Conservation (phyloP, 37 sponge, comb jelly and placozoan species). For the Hormiphora californensis region DNA sequence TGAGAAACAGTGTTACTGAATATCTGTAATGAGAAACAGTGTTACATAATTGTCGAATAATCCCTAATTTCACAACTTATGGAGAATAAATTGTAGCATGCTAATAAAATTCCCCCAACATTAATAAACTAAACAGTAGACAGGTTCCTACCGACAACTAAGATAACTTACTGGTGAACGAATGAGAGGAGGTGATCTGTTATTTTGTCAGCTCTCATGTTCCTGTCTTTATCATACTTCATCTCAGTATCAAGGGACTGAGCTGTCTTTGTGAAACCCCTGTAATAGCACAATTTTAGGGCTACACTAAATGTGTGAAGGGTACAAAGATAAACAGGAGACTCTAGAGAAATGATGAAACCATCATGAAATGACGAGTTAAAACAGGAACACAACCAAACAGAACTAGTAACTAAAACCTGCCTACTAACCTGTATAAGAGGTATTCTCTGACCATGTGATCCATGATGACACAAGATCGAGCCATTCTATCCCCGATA, state of each 20-base stretch:
- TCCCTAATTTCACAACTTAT: no score
- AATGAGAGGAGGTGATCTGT: constrained; percentile 23
- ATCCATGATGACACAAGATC: neutral
- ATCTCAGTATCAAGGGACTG: constrained; percentile 11
- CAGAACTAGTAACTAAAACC: neutral
- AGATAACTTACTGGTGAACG: neutral
- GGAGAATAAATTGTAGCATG: no score
- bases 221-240: constrained; percentile 34
- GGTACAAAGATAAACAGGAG: no score
- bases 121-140: no score
- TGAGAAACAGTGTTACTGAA: neutral
- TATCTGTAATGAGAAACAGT: neutral
- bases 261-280: constrained; percentile 16
- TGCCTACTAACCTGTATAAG: neutral
- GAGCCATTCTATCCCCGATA: no score
- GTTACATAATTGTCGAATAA: neutral
- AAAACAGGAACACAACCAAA: no score
- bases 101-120: no score
- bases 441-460: neutral
- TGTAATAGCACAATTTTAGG: no score
- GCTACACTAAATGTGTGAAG: no score
- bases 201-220: constrained; percentile 37
- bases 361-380: no score
- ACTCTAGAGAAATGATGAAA: no score
- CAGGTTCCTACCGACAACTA: no score